phyloP scores from a whole-genome alignment of 1,140 invertebrate species.

The Tetranychus urticae region DNA sequence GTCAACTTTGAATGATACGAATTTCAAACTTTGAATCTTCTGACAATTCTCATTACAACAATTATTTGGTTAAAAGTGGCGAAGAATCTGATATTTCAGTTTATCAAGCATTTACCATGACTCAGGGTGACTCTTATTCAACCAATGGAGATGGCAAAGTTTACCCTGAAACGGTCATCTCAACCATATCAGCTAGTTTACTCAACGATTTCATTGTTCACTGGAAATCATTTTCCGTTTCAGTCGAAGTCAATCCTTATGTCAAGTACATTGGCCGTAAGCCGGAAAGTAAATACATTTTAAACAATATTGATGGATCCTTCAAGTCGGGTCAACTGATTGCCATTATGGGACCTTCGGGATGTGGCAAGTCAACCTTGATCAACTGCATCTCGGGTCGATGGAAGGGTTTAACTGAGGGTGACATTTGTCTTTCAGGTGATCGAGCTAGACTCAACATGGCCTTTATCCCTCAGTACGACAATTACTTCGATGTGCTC shows the following conservation, averaged over 20 bases:
- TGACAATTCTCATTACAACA: too few species aligned
- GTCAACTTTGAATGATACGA: too few species aligned
- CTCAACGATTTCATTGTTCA: background rate
- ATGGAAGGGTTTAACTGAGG: background rate
- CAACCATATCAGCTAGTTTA: background rate
- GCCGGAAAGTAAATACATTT: background rate
- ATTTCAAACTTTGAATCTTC: too few species aligned
- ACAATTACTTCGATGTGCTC: background rate
- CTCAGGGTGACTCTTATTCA: too few species aligned
- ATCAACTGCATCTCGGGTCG: conserved; percentile 10
- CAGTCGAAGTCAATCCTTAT: background rate
- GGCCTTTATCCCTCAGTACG: conserved; percentile 1
- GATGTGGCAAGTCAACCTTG: conserved; percentile 27
- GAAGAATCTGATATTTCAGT: too few species aligned
- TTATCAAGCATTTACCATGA: too few species aligned
- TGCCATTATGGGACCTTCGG: conserved; percentile 34
- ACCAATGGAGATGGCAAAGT: too few species aligned
- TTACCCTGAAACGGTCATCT: background rate
- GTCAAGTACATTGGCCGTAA: background rate
- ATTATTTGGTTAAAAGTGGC: too few species aligned
- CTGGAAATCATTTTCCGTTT: background rate
- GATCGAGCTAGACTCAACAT: background rate
- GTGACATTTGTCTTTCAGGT: background rate
- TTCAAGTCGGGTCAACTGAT: conserved; percentile 21
- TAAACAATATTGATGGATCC: conserved; percentile 22